phyloP scores from a whole-genome alignment of 2,113 vertebrate genomes.

The Phalacrocorax brasilianus region DNA sequence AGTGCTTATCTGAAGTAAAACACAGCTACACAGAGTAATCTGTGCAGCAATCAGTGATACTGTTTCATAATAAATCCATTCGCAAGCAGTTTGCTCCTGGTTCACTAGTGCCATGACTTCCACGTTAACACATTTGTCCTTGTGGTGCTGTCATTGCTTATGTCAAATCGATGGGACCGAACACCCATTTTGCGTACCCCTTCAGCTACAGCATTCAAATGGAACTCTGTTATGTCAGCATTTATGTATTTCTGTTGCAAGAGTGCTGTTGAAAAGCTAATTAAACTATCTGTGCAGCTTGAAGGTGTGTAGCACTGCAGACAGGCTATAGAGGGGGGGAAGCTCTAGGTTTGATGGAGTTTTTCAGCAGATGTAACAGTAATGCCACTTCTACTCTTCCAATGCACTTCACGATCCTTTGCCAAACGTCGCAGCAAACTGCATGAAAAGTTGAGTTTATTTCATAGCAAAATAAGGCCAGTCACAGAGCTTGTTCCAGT shows the following conservation, averaged over 20 bases:
- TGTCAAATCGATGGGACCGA: background rate
- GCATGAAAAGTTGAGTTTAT: background rate
- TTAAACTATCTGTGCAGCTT: background rate
- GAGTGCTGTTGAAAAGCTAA: constrained; percentile 48
- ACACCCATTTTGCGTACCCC: background rate
- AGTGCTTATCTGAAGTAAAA: background rate
- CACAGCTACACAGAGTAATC: background rate
- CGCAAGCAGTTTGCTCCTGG: constrained; percentile 1
- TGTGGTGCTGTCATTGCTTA: background rate
- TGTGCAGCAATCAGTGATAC: background rate
- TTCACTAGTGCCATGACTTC: background rate
- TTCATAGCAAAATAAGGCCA: constrained; percentile 35
- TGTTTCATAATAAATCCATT: constrained; percentile 11
- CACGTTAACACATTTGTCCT: background rate
- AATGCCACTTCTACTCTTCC: constrained; percentile 19
- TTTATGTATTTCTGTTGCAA: background rate
- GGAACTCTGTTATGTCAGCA: constrained; percentile 1
- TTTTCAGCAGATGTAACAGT: constrained; percentile 4
- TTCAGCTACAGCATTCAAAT: background rate
- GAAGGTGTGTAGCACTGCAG: background rate
- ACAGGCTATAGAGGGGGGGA: background rate
- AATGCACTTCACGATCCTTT: constrained; percentile 36
- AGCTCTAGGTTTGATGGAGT: constrained; percentile 3
- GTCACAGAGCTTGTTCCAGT: background rate
- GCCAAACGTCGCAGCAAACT: constrained; percentile 38